Evolutionary conservation across 2,113 vertebrate species (phyloP).

Genomic region (Scomber colias): DNA sequence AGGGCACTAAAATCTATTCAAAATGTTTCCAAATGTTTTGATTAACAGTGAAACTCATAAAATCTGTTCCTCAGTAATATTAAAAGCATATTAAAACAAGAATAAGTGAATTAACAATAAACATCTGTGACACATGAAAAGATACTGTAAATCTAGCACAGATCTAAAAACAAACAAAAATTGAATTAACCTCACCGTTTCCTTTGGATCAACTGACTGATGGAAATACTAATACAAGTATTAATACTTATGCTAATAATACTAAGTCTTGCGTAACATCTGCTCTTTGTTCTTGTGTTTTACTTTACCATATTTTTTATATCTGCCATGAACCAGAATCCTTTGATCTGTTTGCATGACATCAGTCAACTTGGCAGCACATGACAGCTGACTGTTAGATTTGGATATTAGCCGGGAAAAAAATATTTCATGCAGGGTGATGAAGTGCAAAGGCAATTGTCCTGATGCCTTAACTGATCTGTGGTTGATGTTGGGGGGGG

Average conservation of each 20-base stretch:
- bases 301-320: slow-evolving; percentile 4
- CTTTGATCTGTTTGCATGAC: slow-evolving; percentile 37
- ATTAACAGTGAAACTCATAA: slow-evolving; percentile 21
- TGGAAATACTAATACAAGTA: slow-evolving; percentile 3
- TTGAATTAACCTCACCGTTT: neutral
- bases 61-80: slow-evolving; percentile 7
- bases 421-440: slow-evolving; percentile 29
- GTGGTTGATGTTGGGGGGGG: slow-evolving; percentile 20
- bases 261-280: slow-evolving; percentile 11
- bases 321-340: slow-evolving; percentile 2
- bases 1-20: slow-evolving; percentile 40
- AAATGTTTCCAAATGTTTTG: slow-evolving; percentile 33
- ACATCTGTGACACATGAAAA: slow-evolving; percentile 30
- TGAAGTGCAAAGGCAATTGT: slow-evolving; percentile 37
- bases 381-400: slow-evolving; percentile 49
- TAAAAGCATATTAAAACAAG: slow-evolving; percentile 12
- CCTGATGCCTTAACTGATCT: slow-evolving; percentile 51
- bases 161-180: neutral
- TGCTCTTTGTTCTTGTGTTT: slow-evolving; percentile 37
- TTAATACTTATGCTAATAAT: slow-evolving; percentile 4
- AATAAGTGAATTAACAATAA: slow-evolving; percentile 7
- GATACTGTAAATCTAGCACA: slow-evolving; percentile 24
- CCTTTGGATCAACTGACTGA: neutral
- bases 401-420: slow-evolving; percentile 15
- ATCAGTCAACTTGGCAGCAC: slow-evolving; percentile 39